Percentiles rank a stretch among this genome's conserved stretches.
phyloP scores from a whole-genome alignment of 2,797 vertebrate species.

The Limnodromus scolopaceus region DNA sequence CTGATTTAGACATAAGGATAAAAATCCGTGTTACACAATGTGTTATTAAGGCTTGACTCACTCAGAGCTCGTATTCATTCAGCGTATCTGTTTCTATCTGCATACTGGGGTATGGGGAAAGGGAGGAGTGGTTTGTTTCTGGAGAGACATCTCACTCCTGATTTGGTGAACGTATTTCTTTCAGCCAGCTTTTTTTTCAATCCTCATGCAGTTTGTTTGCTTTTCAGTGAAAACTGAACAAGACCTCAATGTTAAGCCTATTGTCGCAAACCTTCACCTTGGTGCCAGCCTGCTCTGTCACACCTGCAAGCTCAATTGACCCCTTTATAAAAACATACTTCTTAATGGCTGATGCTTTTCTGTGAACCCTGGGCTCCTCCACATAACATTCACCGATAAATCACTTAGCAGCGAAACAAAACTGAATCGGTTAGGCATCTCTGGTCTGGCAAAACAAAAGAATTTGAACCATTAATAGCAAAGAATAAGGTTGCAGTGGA shows the following conservation, averaged over 20 bases:
- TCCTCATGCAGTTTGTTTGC: background rate
- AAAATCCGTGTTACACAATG: constrained; percentile 28
- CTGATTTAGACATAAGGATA: background rate
- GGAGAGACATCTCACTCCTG: background rate
- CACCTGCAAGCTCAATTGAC: background rate
- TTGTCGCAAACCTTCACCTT: background rate
- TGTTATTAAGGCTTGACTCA: constrained; percentile 1
- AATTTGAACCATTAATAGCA: background rate
- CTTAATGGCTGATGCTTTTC: background rate
- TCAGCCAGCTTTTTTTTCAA: background rate
- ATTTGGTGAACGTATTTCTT: background rate
- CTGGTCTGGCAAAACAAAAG: constrained; percentile 15
- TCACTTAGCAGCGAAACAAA: background rate
- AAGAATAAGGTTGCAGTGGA: background rate
- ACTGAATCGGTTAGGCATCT: background rate
- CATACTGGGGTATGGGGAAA: background rate
- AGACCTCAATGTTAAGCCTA: background rate
- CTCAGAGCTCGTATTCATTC: background rate
- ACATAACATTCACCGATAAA: background rate
- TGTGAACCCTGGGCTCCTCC: background rate
- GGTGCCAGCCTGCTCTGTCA: background rate
- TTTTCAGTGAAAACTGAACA: background rate
- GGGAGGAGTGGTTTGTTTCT: constrained; percentile 6
- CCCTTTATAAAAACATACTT: background rate
- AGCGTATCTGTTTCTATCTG: background rate